Evolutionary conservation across 2,113 vertebrate species (phyloP).

Genomic region (Ginglymostoma cirratum): DNA sequence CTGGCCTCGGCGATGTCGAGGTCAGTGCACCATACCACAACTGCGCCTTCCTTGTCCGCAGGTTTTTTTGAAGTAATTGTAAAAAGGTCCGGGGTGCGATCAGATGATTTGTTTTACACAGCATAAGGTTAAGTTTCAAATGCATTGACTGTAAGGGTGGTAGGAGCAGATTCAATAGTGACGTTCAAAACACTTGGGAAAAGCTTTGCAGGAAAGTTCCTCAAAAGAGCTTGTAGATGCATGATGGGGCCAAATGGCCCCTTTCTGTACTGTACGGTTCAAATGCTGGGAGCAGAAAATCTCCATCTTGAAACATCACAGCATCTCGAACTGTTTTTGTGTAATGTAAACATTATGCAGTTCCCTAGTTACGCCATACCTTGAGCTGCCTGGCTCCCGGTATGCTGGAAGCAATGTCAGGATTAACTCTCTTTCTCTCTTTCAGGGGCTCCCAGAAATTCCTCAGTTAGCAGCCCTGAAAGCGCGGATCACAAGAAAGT

Average conservation of each 20-base stretch:
- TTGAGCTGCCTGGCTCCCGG: background rate
- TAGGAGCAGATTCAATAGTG: background rate
- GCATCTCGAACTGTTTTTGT: background rate
- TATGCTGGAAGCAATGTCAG: slow-evolving; percentile 1
- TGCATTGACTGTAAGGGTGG: background rate
- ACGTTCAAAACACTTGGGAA: background rate
- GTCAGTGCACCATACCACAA: too few species aligned
- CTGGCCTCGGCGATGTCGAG: too few species aligned
- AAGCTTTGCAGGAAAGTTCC: background rate
- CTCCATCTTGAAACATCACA: background rate
- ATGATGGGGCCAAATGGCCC: background rate
- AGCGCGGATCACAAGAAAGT: slow-evolving; percentile 68
- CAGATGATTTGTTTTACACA: background rate
- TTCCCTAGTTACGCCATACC: background rate
- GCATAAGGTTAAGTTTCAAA: background rate
- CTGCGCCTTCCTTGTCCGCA: too few species aligned
- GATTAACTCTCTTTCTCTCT: background rate
- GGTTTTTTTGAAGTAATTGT: background rate
- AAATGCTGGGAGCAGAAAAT: background rate
- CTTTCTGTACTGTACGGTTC: background rate
- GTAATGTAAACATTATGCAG: background rate
- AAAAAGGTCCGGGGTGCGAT: background rate
- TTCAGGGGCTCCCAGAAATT: slow-evolving; percentile 40
- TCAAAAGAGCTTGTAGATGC: background rate
- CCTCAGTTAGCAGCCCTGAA: background rate